Evolutionary conservation across 2,113 vertebrate genomes (phyloP).

Genomic region (Myotis davidii): DNA sequence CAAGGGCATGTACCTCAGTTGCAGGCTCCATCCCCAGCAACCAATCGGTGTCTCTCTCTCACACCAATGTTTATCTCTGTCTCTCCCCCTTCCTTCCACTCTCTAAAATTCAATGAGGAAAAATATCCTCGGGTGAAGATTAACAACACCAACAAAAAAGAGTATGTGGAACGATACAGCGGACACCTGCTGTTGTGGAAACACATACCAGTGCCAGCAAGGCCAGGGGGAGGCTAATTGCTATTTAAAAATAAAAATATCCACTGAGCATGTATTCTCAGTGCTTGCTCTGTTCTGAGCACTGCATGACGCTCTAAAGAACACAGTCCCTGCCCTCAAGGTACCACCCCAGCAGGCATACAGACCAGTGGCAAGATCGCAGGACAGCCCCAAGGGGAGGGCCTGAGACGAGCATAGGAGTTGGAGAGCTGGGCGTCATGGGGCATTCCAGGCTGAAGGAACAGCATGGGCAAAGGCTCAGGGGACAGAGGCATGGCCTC

Average conservation of each 20-base stretch:
- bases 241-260: background rate
- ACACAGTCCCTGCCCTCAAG: background rate
- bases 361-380: background rate
- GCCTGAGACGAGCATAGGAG: background rate
- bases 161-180: background rate
- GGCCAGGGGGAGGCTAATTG: background rate
- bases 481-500: background rate
- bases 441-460: background rate
- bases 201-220: background rate
- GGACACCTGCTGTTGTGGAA: background rate
- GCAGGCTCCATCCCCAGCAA: too few relatives aligned
- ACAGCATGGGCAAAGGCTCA: background rate
- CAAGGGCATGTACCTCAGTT: too few relatives aligned
- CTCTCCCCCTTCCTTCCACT: too few relatives aligned
- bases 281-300: background rate
- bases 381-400: background rate
- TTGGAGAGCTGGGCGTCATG: background rate
- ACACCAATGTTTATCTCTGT: too few relatives aligned
- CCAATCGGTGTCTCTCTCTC: too few relatives aligned
- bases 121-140: too few relatives aligned
- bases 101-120: too few relatives aligned
- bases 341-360: background rate
- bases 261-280: background rate
- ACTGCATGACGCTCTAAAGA: background rate
- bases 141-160: background rate